Conservation (phyloP, 2,797 vertebrate species). For the Psittacula echo region DNA sequence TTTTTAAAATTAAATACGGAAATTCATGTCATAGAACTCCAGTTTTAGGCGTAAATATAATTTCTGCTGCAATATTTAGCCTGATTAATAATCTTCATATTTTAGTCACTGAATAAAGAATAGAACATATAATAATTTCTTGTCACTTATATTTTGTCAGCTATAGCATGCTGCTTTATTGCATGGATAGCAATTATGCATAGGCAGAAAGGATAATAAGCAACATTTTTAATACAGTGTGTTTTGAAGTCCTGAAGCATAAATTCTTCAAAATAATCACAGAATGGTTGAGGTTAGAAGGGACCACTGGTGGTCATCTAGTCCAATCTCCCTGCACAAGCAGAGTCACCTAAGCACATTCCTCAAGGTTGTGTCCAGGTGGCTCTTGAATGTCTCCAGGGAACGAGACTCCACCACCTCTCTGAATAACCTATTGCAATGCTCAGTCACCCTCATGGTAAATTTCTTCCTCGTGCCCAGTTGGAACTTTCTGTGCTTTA, state of each 20-base stretch:
- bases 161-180: not conserved
- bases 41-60: not conserved
- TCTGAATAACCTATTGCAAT: not conserved
- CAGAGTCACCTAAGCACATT: not conserved
- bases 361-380: not conserved
- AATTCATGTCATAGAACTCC: not conserved
- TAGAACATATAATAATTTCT: not conserved
- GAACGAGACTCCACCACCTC: not conserved
- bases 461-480: not conserved
- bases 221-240: not conserved
- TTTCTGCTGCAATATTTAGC: not conserved
- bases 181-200: not conserved
- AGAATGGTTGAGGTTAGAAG: not conserved
- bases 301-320: not conserved
- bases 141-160: not conserved
- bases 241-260: not conserved
- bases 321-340: not conserved
- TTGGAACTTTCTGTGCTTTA: not conserved
- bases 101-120: not conserved
- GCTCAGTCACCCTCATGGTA: not conserved
- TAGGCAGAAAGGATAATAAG: not conserved
- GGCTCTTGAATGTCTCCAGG: not conserved
- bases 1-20: not conserved
- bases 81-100: not conserved
- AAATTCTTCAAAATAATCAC: not conserved